These are phyloP conservation scores for Agapornis roseicollis DNA, from an alignment of 2,113 vertebrate species.

Conservation along the genomic window DNA sequence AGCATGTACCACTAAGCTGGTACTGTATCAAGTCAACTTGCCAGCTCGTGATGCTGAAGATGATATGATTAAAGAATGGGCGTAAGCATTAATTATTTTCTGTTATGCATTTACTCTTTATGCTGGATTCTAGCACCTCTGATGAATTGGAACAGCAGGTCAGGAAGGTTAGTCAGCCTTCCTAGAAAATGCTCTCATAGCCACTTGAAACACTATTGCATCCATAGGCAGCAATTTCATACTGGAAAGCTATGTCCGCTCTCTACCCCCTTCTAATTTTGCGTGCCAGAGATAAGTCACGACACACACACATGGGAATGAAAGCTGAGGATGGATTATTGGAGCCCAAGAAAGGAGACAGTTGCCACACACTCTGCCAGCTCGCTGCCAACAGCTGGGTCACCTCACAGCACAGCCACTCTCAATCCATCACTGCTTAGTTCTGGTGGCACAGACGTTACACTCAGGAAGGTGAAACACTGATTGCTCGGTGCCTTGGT, in stretches of 20 bases:
- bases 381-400: background rate
- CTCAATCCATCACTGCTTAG: background rate
- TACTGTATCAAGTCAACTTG: background rate
- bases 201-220: background rate
- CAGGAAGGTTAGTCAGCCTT: background rate
- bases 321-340: background rate
- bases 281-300: constrained; percentile 6
- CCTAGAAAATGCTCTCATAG: background rate
- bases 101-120: background rate
- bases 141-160: background rate
- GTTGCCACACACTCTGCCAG: background rate
- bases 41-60: background rate
- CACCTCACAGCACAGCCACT: background rate
- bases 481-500: background rate
- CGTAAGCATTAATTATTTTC: background rate
- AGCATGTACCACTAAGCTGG: background rate
- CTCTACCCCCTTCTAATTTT: background rate
- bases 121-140: background rate
- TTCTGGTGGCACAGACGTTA: background rate
- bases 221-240: constrained; percentile 8
- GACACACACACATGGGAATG: background rate
- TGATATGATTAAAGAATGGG: background rate
- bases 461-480: background rate
- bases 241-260: background rate
- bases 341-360: background rate